Percentiles rank a stretch among this genome's conserved stretches.
phyloP scores from a whole-genome alignment of 2,113 vertebrate genomes.

The Uropsilus gracilis region DNA sequence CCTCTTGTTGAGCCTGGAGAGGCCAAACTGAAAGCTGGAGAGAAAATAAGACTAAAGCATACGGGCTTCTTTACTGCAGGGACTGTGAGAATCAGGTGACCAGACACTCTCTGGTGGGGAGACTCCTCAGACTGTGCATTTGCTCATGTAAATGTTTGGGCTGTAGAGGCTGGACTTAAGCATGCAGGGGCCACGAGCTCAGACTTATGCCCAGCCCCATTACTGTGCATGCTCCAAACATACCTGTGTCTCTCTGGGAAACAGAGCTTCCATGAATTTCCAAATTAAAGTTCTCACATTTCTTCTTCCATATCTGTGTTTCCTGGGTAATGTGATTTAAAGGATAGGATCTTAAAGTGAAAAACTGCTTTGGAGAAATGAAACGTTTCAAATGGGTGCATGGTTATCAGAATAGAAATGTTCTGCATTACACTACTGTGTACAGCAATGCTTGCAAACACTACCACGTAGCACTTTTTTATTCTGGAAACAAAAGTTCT shows the following conservation, averaged over 20 bases:
- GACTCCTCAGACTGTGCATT: too few relatives aligned
- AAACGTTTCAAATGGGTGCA: conserved; percentile 23
- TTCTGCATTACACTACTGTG: not conserved
- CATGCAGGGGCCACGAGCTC: too few relatives aligned
- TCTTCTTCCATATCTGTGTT: not conserved
- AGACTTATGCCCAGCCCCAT: too few relatives aligned
- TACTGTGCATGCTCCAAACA: too few relatives aligned
- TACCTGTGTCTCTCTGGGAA: too few relatives aligned
- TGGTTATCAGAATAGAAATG: not conserved
- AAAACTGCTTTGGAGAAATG: conserved; percentile 13
- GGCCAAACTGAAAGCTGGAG: not conserved
- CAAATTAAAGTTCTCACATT: not conserved
- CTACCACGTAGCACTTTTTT: conserved; percentile 3
- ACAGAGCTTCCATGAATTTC: conserved; percentile 43
- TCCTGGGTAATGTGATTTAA: not conserved
- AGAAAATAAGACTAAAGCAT: not conserved
- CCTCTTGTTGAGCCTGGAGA: not conserved
- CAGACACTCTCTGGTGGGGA: too few relatives aligned
- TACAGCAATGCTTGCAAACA: conserved; percentile 36
- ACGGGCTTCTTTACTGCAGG: not conserved
- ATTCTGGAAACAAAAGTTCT: not conserved
- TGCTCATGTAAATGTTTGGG: too few relatives aligned
- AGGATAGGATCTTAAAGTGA: not conserved
- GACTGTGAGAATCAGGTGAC: too few relatives aligned
- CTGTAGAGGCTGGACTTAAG: not conserved